Percentiles rank a stretch among this genome's conserved stretches.
Conservation (phyloP, 2,797 vertebrate species). For the Lindbergichthys nudifrons region DNA sequence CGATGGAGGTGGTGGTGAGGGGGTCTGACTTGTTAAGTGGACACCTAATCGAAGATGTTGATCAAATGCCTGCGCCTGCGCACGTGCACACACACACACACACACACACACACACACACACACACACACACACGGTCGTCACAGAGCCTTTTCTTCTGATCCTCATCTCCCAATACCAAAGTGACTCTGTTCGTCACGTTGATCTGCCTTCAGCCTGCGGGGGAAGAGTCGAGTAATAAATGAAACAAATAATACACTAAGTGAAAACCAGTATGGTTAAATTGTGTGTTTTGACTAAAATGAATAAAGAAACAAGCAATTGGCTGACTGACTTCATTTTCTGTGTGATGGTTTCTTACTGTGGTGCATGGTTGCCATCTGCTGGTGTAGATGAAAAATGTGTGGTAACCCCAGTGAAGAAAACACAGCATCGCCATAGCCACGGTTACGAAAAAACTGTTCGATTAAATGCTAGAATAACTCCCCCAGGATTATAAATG, state of each 20-base stretch:
- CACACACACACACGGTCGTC: slow-evolving; percentile 14
- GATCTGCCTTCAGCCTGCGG: slow-evolving; percentile 72
- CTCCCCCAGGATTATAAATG: too few species aligned
- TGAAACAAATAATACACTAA: slow-evolving; percentile 76
- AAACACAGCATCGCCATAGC: neutral
- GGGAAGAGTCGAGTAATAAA: slow-evolving; percentile 71
- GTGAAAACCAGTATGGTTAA: slow-evolving; percentile 78
- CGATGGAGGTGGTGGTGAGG: slow-evolving; percentile 35
- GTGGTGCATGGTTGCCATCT: slow-evolving; percentile 66
- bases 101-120: slow-evolving; percentile 23
- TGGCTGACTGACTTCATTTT: slow-evolving; percentile 47
- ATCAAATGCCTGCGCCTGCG: slow-evolving; percentile 67
- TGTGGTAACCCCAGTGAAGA: too few species aligned
- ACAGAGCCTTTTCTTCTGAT: slow-evolving; percentile 65
- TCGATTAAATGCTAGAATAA: too few species aligned
- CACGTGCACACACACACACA: slow-evolving; percentile 17
- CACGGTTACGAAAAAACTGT: neutral
- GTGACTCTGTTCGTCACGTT: slow-evolving; percentile 64
- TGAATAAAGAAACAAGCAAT: slow-evolving; percentile 82
- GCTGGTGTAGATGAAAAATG: slow-evolving; percentile 34
- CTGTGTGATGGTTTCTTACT: slow-evolving; percentile 19
- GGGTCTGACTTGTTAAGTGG: slow-evolving; percentile 76
- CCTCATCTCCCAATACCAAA: slow-evolving; percentile 56
- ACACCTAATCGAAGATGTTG: slow-evolving; percentile 80
- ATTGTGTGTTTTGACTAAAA: slow-evolving; percentile 83